Percentiles rank a stretch among this genome's conserved stretches.
These are phyloP conservation scores for Pyrrhosoma nymphula DNA, from an alignment of 2,888 invertebrate genomes.

Conservation along the genomic window DNA sequence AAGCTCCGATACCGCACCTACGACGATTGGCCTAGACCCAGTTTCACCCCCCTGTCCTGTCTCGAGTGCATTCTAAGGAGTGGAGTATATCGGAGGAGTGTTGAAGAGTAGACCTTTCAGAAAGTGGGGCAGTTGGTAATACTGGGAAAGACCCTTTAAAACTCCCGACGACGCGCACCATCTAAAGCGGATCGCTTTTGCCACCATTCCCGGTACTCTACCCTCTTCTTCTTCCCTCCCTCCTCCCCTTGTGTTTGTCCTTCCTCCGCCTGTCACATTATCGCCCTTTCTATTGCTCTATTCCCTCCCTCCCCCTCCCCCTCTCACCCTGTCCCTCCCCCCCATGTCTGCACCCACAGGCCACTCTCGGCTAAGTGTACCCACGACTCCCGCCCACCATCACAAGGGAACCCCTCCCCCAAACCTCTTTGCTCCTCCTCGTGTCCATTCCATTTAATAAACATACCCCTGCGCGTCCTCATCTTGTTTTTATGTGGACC, in stretches of 20 bases:
- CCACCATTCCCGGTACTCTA: background rate
- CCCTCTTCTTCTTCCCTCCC: background rate
- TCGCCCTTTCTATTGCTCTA: background rate
- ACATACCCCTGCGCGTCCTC: background rate
- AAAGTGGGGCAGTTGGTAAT: background rate
- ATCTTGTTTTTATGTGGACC: background rate
- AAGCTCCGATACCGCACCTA: background rate
- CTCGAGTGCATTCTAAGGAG: background rate
- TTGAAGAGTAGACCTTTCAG: background rate
- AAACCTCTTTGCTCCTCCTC: background rate
- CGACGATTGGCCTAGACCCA: background rate
- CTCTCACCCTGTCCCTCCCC: background rate
- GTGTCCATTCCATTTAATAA: background rate
- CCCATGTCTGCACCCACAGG: background rate
- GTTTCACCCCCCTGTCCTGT: background rate
- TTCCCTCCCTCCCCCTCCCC: background rate
- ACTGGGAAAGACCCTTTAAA: background rate
- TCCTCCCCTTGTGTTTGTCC: background rate
- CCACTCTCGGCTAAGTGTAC: slow-evolving; percentile 36
- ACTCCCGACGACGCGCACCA: background rate
- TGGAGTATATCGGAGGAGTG: background rate
- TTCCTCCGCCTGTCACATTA: background rate
- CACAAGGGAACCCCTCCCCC: background rate
- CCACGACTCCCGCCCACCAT: background rate
- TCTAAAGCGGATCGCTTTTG: background rate